These are phyloP conservation scores for Eurystomus glaucurus DNA, from an alignment of 2,797 vertebrate genomes.

Conservation along the genomic window DNA sequence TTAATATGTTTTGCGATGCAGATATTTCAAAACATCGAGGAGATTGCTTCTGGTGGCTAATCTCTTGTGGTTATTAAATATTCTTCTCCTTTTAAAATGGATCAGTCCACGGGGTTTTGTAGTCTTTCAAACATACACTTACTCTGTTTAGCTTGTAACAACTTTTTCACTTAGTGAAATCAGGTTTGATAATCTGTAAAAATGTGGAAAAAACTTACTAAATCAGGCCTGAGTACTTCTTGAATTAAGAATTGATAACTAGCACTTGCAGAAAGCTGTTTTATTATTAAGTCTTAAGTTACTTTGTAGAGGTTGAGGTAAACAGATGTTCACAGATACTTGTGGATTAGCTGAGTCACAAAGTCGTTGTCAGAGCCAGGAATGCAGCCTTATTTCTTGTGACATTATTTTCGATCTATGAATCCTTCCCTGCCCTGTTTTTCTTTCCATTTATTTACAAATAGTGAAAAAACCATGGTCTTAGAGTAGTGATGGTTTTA, in stretches of 20 bases:
- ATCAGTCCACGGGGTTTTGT: background rate
- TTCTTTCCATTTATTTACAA: background rate
- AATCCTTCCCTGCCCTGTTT: background rate
- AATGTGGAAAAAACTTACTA: background rate
- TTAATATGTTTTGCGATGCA: background rate
- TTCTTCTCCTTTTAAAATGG: background rate
- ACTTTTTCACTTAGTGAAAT: background rate
- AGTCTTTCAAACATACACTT: background rate
- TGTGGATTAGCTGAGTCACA: background rate
- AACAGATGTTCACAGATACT: background rate
- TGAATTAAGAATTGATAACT: background rate
- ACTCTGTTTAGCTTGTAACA: background rate
- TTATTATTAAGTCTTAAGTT: background rate
- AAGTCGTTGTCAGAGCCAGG: background rate
- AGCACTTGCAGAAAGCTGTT: background rate
- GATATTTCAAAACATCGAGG: background rate
- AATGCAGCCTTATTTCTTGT: background rate
- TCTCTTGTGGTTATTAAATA: background rate
- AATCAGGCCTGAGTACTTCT: background rate
- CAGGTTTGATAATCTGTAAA: background rate
- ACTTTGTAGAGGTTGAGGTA: background rate
- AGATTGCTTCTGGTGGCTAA: background rate
- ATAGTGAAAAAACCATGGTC: rapidly evolving
- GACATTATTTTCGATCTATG: background rate
- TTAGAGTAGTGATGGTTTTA: background rate